Conservation (phyloP, 2,888 invertebrate genomes). For the Chrysotoxum bicinctum region DNA sequence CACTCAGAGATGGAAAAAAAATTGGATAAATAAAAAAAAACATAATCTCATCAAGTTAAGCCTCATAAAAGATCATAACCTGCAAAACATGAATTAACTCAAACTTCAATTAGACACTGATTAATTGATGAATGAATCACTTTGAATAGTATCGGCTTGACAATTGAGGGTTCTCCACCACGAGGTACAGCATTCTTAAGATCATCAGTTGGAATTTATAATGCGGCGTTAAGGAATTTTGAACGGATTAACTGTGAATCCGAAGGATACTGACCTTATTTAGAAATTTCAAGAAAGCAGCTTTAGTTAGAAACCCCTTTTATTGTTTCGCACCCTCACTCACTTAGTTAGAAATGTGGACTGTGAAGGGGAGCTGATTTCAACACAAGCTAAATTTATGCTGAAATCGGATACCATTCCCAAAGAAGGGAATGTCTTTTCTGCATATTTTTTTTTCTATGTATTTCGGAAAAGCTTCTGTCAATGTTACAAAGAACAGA, state of each 20-base stretch:
- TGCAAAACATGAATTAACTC: constrained; percentile 46
- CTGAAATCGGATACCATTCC: constrained; percentile 46
- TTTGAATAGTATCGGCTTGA: background rate
- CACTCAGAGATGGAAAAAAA: constrained; percentile 6
- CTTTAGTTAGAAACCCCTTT: background rate
- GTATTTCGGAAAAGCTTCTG: constrained; percentile 29
- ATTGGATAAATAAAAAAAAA: background rate
- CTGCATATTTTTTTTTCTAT: background rate
- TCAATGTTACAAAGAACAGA: constrained; percentile 27
- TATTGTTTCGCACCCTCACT: constrained; percentile 4
- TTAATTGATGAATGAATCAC: constrained; percentile 54
- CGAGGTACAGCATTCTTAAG: background rate
- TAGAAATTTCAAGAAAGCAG: background rate
- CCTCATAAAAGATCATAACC: constrained; percentile 45
- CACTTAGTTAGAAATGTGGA: background rate
- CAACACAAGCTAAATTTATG: background rate
- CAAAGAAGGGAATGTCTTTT: background rate
- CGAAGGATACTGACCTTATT: constrained; percentile 56
- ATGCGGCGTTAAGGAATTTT: background rate
- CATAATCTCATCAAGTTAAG: constrained; percentile 47
- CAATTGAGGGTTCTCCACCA: background rate
- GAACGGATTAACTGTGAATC: constrained; percentile 29
- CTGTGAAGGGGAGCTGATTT: background rate
- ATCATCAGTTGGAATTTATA: background rate
- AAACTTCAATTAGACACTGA: constrained; percentile 66